Conservation (phyloP, 2,797 vertebrate species). For the Ispidina lecontei region DNA sequence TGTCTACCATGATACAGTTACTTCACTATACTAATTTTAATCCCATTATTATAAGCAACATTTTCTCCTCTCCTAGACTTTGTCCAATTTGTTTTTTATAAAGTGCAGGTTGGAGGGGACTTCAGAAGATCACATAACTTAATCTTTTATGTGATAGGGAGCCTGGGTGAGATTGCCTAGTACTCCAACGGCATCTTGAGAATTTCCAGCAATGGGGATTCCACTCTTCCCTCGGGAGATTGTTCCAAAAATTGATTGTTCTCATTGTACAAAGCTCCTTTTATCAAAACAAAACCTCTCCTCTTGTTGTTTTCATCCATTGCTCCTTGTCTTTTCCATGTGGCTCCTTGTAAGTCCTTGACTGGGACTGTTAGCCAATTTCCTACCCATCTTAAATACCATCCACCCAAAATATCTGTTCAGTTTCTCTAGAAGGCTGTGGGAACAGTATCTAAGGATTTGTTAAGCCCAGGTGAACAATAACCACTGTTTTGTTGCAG, state of each 20-base stretch:
- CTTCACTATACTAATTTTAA: background rate
- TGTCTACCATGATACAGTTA: background rate
- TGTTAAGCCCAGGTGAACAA: background rate
- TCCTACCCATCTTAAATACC: background rate
- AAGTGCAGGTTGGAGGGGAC: background rate
- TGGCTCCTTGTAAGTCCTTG: background rate
- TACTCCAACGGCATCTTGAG: accelerated
- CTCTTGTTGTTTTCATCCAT: accelerated
- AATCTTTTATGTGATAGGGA: background rate
- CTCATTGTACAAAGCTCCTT: background rate
- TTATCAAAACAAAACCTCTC: background rate
- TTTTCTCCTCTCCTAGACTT: background rate
- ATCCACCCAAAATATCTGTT: background rate
- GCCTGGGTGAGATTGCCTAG: background rate
- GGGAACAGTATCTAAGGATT: background rate
- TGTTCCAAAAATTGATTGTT: background rate
- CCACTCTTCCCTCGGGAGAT: background rate
- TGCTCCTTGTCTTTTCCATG: background rate
- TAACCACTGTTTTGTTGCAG: background rate
- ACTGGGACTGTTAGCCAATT: background rate
- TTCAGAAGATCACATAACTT: background rate
- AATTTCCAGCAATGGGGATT: background rate
- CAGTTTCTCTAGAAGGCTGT: background rate
- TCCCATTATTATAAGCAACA: background rate
- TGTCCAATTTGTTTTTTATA: background rate